Base-by-base conservation (phyloP, 1,140 invertebrate genomes). In the Nasonia vitripennis region DNA sequence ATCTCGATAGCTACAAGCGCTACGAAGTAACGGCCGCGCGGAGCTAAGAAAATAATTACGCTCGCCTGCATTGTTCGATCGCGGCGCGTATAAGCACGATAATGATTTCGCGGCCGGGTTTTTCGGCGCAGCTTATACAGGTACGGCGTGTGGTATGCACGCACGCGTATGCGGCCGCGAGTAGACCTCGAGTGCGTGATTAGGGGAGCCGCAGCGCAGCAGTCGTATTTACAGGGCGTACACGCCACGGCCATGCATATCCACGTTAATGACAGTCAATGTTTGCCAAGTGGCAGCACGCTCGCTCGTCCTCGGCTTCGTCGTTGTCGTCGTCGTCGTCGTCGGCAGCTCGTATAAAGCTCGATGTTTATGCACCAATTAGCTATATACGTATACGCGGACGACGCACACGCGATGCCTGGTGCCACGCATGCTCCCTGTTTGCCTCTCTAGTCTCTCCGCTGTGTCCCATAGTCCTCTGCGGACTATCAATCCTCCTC, bases 361-460 rank as follows among this genome's bases (percentile, higher is more conserved):
- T 88, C 87, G 87, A 91, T 93, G 90, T 93, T 93, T 93, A 93
- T 92, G 90, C 88, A 91, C 90, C 90, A 93, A 93, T 93, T 93
- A 92, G 91, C 89, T 88, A 87, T 88, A 89, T 89, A 88, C 87
- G 89, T 87, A 89, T 87, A 89, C 87, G 81, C 88, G 87, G 88
- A 89, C 86, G 84, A 88, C 84, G 87, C 87, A 87, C 86, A 78
- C 73, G 48, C 80, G 81, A 55, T 81, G 73, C 77, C 86, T 48
- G 27, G 6, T 34, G 17, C 75, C 20, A 20, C 62, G 62, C 41
- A 31, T 48, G 62, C 9, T 55, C 51, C 48, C 14, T 62, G 81
- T 67, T 74, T 67, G 81, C 51, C 10, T 12, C 31, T 2, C 31
- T 27, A 27, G 55, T 37, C 77, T 6, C 55, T 62, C 34, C 5